Base-by-base conservation (phyloP, 2,113 vertebrate genomes). In the Protomyctophum bolini region DNA sequence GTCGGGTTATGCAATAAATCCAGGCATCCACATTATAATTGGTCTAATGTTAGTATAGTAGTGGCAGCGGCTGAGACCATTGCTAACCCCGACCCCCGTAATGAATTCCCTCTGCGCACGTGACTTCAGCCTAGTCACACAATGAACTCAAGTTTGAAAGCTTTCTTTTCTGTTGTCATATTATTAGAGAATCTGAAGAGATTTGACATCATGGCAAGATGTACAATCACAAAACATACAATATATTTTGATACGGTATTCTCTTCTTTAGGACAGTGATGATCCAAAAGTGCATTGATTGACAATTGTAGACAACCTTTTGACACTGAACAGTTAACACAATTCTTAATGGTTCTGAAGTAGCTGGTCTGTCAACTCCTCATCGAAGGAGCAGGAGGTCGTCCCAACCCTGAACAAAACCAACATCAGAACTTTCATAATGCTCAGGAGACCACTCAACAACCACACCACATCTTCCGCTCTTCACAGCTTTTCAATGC, bases 1-100 rank as follows among this genome's bases (percentile, higher is more conserved):
- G 86, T 63, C 79, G 47, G 8, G 59, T 90, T 86, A 89, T 68
- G 60, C 88, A 91, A 90, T 65, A 46, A 54, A 75, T 77, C 67
- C 82, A 81, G 71, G 21, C 21, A 41, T 41, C 33, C 3, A 41
- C 33, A 75, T 11, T 57, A 81, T 51, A 67, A 63, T 68, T 71
- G 68, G n/a, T n/a, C n/a, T 73, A 68, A 75, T 76, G 77, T 49
- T 45, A n/a, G 55, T 15, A 9, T 6, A 41, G 29, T 6, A 41
- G 29, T 80, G 54, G 21, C n/a, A 15, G 29, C 79, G 54, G 8
- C n/a, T 8, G n/a, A 56, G 72, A 51, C 80, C 12, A 48, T 12
- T 7, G 51, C 56, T 21, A 21, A 21, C 21, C 21, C 21, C 21
- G 2, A 21, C 21, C 21, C 21, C 21, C 1, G 21, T 21, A 21